A percentile compares a stretch with the other conserved stretches of the same genome.
Conservation (phyloP, 2,888 invertebrate genomes). For the Tridacna gigas region DNA sequence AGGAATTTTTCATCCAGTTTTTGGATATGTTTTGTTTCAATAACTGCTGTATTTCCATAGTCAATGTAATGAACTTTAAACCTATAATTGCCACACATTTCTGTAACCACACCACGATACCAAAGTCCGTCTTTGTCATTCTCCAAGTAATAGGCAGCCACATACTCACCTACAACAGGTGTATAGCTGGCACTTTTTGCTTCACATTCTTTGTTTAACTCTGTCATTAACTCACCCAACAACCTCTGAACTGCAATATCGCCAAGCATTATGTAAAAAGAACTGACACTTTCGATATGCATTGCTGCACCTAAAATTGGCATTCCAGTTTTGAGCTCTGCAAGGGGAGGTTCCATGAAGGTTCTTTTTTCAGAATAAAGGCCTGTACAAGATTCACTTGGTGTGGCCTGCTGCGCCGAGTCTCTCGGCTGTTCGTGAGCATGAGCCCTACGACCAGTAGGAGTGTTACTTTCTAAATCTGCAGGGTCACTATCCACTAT, state of each 20-base stretch:
- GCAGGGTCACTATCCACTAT: not conserved
- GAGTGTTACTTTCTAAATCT: not conserved
- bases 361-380: too few relatives aligned
- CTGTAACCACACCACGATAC: conserved; percentile 76
- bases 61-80: conserved; percentile 79
- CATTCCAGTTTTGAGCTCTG: conserved; percentile 1
- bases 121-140: conserved; percentile 69
- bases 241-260: conserved; percentile 44
- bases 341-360: conserved; percentile 12
- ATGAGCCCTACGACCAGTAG: too few relatives aligned
- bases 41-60: conserved; percentile 78
- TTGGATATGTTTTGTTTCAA: conserved; percentile 56
- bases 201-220: conserved; percentile 36
- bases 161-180: conserved; percentile 62
- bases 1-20: conserved; percentile 56
- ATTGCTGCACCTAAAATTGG: conserved; percentile 33
- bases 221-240: conserved; percentile 40
- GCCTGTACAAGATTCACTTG: too few relatives aligned
- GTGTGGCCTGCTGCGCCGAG: too few relatives aligned
- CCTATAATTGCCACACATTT: conserved; percentile 51
- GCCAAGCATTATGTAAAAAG: conserved; percentile 44
- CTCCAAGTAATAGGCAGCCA: conserved; percentile 56
- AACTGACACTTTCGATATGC: conserved; percentile 51
- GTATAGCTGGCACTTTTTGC: conserved; percentile 29
- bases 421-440: too few relatives aligned